Evolutionary conservation across 2,113 vertebrate species (phyloP).

Genomic region (Formicarius rufipectus): DNA sequence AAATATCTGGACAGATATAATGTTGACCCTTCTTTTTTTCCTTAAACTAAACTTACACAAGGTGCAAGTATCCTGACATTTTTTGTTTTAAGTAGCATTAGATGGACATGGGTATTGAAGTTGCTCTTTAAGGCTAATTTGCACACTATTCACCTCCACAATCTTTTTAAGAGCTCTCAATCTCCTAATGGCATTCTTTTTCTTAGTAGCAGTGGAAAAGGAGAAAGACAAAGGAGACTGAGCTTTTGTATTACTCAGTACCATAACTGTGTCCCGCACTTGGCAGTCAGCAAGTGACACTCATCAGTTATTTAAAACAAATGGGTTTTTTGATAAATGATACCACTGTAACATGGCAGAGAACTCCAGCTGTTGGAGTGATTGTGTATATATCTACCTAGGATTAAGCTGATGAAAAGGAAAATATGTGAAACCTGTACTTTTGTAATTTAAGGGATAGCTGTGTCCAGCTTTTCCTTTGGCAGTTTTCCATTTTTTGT

Average conservation of each 20-base stretch:
- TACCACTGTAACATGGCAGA: neutral
- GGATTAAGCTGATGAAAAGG: neutral
- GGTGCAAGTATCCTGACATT: neutral
- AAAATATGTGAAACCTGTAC: neutral
- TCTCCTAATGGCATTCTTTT: neutral
- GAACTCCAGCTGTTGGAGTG: neutral
- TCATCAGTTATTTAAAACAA: neutral
- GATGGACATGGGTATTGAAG: neutral
- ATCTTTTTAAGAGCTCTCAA: neutral
- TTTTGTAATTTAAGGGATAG: neutral
- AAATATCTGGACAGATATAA: neutral
- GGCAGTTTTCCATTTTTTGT: neutral
- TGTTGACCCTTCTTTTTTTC: neutral
- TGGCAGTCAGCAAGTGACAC: neutral
- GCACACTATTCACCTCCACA: neutral
- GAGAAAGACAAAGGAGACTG: neutral
- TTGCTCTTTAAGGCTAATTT: neutral
- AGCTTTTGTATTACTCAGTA: neutral
- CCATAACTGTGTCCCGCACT: neutral
- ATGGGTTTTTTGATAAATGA: neutral
- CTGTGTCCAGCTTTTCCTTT: neutral
- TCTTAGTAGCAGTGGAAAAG: neutral
- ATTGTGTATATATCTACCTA: neutral
- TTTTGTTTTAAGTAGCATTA: neutral
- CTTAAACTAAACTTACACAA: neutral